These are phyloP conservation scores for Planiliza haematocheilus DNA, from an alignment of 2,113 vertebrate species.

Conservation along the genomic window DNA sequence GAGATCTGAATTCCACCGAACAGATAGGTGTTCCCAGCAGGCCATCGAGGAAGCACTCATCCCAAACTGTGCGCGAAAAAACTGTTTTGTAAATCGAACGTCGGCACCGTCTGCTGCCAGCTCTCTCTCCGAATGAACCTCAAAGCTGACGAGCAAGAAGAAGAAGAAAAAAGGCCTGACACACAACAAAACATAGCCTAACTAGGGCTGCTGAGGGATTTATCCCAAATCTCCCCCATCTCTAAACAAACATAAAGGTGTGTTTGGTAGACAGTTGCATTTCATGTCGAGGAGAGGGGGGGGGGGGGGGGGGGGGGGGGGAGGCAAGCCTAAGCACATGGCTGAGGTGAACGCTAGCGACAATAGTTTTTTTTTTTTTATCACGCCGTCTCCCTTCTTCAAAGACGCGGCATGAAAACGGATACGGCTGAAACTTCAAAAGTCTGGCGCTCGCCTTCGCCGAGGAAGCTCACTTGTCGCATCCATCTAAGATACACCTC, in stretches of 20 bases:
- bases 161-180: neutral
- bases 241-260: slow-evolving; percentile 83
- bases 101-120: slow-evolving; percentile 40
- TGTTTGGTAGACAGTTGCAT: slow-evolving; percentile 76
- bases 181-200: slow-evolving; percentile 55
- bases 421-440: slow-evolving; percentile 81
- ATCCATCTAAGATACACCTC: slow-evolving; percentile 76
- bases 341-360: slow-evolving; percentile 59
- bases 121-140: slow-evolving; percentile 47
- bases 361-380: slow-evolving; percentile 71
- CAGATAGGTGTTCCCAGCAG: neutral
- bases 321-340: slow-evolving; percentile 81
- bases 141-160: slow-evolving; percentile 42
- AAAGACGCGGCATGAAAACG: slow-evolving; percentile 77
- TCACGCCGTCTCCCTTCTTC: slow-evolving; percentile 77
- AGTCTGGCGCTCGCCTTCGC: slow-evolving; percentile 65
- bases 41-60: neutral
- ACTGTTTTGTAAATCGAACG: slow-evolving; percentile 27
- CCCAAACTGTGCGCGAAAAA: neutral
- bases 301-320: slow-evolving; percentile 64
- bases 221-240: slow-evolving; percentile 80
- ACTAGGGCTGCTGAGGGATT: slow-evolving; percentile 71
- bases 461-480: slow-evolving; percentile 73
- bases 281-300: no score
- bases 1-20: neutral